Evolutionary conservation across 2,888 invertebrate species (phyloP), one percentile per base, ranked within the genome.

Genomic region (Cenopis cana): DNA sequence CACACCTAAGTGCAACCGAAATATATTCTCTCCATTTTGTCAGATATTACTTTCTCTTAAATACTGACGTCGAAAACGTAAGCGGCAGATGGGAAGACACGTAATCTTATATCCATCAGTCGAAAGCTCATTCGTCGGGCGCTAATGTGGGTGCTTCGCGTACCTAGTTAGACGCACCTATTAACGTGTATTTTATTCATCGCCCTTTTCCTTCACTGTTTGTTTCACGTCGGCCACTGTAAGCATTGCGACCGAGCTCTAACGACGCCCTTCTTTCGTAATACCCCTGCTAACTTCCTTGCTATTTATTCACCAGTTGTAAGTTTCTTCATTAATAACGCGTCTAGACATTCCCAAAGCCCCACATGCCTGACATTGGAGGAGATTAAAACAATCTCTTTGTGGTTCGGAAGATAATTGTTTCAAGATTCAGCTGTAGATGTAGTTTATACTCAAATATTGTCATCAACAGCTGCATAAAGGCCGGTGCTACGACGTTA

Each of bases 81-180:
- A 88, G 86, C 84, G 82, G 81, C 73, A 82, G 82, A 82, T 83
- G 82, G 85, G 81, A 81, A 83, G 81, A 82, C 79, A 81, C 79
- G 89, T 88, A 90, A 91, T 88, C 86, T 89, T 90, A 91, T 90
- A 91, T 90, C 88, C 89, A 89, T 90, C 89, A 90, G 83, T 77
- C 81, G 82, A 82, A 64, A 82, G 84, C 82, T 84, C 86, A 87
- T 89, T 88, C 86, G 88, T 87, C 86, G 82, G 83, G 83, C 83
- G 84, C 82, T 90, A 91, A 90, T 90, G 90, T 89, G 85, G 83
- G 84, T 80, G 85, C 84, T 88, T 84, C 85, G 84, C 83, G 84
- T 83, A 61, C 71, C 66, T 71, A 84, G 84, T 83, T 82, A 86
- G 81, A 85, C 78, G 83, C 78, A 77, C 81, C 87, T 89, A 90